phyloP scores from a whole-genome alignment of 2,113 vertebrate genomes.

The Paramisgurnus dabryanus region DNA sequence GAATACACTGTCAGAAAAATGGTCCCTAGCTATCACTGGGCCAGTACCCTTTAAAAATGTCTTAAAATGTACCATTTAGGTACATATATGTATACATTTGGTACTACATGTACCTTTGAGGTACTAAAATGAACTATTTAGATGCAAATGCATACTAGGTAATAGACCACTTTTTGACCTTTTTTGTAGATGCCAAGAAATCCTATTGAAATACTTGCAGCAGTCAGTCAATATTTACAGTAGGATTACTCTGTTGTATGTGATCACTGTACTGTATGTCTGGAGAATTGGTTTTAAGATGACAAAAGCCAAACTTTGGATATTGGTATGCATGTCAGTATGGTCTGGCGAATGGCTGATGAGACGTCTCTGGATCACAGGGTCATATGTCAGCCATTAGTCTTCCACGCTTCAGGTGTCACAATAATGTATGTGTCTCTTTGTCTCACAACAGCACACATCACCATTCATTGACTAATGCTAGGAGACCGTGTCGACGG shows the following conservation, averaged over 20 bases:
- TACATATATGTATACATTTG: too few species aligned
- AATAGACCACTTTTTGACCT: too few species aligned
- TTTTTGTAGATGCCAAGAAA: too few species aligned
- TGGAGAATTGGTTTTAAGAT: neutral
- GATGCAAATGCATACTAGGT: too few species aligned
- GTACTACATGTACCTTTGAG: too few species aligned
- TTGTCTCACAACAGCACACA: neutral
- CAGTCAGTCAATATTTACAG: neutral
- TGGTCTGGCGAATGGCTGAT: constrained; percentile 12
- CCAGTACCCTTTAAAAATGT: too few species aligned
- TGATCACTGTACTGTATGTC: neutral
- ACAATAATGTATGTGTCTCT: constrained; percentile 14
- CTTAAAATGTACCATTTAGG: too few species aligned
- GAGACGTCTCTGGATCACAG: constrained; percentile 12
- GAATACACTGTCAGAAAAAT: too few species aligned
- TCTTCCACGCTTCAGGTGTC: constrained; percentile 35
- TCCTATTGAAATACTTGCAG: too few species aligned
- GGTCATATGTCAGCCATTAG: constrained; percentile 33
- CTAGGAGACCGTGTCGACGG: neutral
- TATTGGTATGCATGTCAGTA: neutral
- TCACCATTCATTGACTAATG: constrained; percentile 29
- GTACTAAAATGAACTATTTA: too few species aligned
- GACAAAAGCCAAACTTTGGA: neutral
- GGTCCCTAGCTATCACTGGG: too few species aligned
- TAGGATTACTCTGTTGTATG: constrained; percentile 11